A percentile compares a stretch with the other conserved stretches of the same genome.
phyloP scores from a whole-genome alignment of 2,797 vertebrate species.

The Spondyliosoma cantharus region DNA sequence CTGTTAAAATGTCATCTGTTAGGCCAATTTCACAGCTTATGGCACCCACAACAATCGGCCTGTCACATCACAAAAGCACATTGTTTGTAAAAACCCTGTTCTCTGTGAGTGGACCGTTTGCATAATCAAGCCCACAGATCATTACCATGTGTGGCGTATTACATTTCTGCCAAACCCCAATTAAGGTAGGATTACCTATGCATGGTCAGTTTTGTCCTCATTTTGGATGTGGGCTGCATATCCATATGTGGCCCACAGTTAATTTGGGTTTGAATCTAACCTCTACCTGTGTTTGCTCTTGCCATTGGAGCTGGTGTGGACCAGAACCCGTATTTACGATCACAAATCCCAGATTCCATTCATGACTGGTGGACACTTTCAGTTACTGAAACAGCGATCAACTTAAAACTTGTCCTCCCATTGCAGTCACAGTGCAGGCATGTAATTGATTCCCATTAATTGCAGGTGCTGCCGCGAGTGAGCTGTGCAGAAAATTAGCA shows the following conservation, averaged over 20 bases:
- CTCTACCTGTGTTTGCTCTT: slow-evolving; percentile 43
- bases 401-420: slow-evolving; percentile 47
- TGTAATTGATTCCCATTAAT: slow-evolving; percentile 71
- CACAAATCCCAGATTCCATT: slow-evolving; percentile 31
- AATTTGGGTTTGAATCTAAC: slow-evolving; percentile 50
- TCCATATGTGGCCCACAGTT: slow-evolving; percentile 50
- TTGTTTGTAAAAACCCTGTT: slow-evolving; percentile 47
- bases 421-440: slow-evolving; percentile 38
- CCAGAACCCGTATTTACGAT: slow-evolving; percentile 29
- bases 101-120: slow-evolving; percentile 38
- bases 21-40: slow-evolving; percentile 28
- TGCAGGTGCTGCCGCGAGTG: slow-evolving; percentile 60
- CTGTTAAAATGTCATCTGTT: slow-evolving; percentile 21
- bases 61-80: slow-evolving; percentile 40
- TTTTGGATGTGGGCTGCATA: slow-evolving; percentile 46
- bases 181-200: slow-evolving; percentile 74
- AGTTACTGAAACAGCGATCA: slow-evolving; percentile 58
- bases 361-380: slow-evolving; percentile 51
- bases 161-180: slow-evolving; percentile 65
- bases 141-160: slow-evolving; percentile 71
- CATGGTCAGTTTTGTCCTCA: slow-evolving; percentile 72
- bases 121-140: slow-evolving; percentile 69
- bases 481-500: slow-evolving; percentile 53
- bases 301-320: not conserved
- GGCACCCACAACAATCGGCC: not conserved